phyloP scores from a whole-genome alignment of 2,888 invertebrate species.

The Vanessa cardui region DNA sequence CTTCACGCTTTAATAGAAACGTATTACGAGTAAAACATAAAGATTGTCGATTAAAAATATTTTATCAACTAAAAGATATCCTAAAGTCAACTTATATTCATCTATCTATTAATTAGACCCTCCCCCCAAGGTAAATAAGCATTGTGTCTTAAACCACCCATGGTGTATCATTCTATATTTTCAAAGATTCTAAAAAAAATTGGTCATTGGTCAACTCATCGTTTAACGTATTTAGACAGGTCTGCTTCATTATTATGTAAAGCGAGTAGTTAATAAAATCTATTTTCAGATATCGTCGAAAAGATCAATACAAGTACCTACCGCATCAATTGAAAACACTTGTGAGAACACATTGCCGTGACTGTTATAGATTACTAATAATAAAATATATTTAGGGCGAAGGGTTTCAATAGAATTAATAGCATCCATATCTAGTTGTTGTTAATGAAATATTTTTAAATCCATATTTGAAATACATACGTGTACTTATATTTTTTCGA shows the following conservation, averaged over 20 bases:
- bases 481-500: too few species aligned
- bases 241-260: conserved; percentile 16
- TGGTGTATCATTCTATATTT: background rate
- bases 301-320: conserved; percentile 35
- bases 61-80: too few species aligned
- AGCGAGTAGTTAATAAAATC: conserved; percentile 23
- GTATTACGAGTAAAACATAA: too few species aligned
- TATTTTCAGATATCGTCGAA: conserved; percentile 37
- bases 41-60: too few species aligned
- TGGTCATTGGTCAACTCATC: background rate
- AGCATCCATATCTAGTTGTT: conserved; percentile 9
- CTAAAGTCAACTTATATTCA: too few species aligned
- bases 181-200: background rate
- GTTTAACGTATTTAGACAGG: background rate
- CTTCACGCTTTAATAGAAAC: too few species aligned
- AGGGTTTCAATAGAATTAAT: conserved; percentile 26
- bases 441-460: background rate
- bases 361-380: conserved; percentile 31
- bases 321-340: conserved; percentile 37
- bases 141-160: too few species aligned
- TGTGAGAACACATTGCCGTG: conserved; percentile 37
- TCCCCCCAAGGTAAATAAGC: too few species aligned
- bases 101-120: too few species aligned
- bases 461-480: background rate
- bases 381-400: conserved; percentile 35